phyloP scores from a whole-genome alignment of 2,888 invertebrate genomes.

The Electrophaes corylata region DNA sequence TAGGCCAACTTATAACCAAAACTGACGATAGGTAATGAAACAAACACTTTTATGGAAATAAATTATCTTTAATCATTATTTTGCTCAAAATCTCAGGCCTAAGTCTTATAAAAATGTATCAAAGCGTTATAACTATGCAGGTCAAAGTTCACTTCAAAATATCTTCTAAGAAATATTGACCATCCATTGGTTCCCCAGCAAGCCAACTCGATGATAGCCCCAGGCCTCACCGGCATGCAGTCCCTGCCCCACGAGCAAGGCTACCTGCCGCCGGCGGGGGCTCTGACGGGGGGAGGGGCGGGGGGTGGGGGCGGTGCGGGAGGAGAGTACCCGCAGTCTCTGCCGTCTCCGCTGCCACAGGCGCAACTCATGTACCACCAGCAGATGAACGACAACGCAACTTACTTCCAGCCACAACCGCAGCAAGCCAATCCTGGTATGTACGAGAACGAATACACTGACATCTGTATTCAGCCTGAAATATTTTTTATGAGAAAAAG shows the following conservation, averaged over 20 bases:
- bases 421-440: constrained; percentile 43
- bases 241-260: constrained; percentile 41
- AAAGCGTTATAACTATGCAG: too few species aligned
- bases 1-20: too few species aligned
- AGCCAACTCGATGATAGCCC: constrained; percentile 20
- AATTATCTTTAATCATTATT: too few species aligned
- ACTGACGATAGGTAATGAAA: too few species aligned
- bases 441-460: neutral
- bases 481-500: too few species aligned
- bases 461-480: too few species aligned
- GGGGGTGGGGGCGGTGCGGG: constrained; percentile 18
- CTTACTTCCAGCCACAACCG: constrained; percentile 60
- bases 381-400: constrained; percentile 54
- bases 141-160: too few species aligned
- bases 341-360: constrained; percentile 49
- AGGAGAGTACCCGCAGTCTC: constrained; percentile 51
- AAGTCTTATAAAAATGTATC: too few species aligned
- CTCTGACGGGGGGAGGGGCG: constrained; percentile 29
- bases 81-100: too few species aligned
- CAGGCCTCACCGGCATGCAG: constrained; percentile 15
- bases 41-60: too few species aligned
- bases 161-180: too few species aligned
- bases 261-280: constrained; percentile 48
- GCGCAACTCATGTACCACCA: constrained; percentile 51
- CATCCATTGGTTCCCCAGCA: constrained; percentile 45